Conservation (phyloP, 2,888 invertebrate species). For the Coleophora deauratella region DNA sequence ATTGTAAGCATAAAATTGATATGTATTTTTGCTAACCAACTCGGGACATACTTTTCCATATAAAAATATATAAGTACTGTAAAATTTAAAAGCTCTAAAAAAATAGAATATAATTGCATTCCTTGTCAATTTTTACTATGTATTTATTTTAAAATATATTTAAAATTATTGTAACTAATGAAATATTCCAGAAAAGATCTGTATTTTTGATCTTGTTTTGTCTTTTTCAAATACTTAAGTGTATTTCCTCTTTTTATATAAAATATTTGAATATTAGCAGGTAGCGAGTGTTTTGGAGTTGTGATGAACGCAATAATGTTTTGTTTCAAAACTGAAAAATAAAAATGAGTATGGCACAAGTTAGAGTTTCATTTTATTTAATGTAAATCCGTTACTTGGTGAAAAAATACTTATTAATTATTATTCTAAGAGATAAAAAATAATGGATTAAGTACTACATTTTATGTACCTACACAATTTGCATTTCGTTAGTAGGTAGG, state of each 20-base stretch:
- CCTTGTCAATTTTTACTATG: slow-evolving; percentile 2
- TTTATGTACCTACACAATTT: too few species aligned
- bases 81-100: too few species aligned
- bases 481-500: too few species aligned
- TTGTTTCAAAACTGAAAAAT: slow-evolving; percentile 50
- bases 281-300: slow-evolving; percentile 14
- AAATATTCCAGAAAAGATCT: slow-evolving; percentile 24
- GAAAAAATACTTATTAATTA: too few species aligned
- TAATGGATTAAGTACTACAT: too few species aligned
- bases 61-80: background rate
- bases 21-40: background rate
- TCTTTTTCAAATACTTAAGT: slow-evolving; percentile 6
- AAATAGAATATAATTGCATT: slow-evolving; percentile 4
- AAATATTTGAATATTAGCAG: background rate
- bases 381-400: too few species aligned
- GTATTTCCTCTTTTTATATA: slow-evolving; percentile 6
- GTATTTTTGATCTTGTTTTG: slow-evolving; percentile 31
- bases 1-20: background rate
- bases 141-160: background rate
- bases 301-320: slow-evolving; percentile 50
- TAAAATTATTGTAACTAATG: too few species aligned
- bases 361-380: slow-evolving; percentile 11
- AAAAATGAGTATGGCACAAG: slow-evolving; percentile 60
- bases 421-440: too few species aligned
- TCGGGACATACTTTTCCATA: background rate